phyloP scores from a whole-genome alignment of 2,113 vertebrate species.

The Tragelaphus scriptus region DNA sequence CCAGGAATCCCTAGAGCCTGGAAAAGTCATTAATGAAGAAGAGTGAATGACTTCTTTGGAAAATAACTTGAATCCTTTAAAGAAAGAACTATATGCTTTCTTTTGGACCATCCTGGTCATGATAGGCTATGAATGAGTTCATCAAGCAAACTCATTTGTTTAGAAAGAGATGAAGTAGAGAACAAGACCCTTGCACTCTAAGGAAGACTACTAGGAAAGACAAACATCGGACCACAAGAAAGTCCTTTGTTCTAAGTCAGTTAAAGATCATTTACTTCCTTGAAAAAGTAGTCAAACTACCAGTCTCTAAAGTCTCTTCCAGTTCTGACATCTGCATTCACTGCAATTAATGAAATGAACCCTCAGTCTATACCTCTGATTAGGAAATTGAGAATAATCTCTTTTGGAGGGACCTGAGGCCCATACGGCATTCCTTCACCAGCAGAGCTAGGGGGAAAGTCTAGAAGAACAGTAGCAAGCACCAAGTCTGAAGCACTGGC shows the following conservation, averaged over 20 bases:
- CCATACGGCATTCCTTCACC: not conserved
- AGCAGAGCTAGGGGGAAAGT: not conserved
- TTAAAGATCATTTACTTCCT: slow-evolving; percentile 1
- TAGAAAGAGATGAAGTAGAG: not conserved
- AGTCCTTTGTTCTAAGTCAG: not conserved
- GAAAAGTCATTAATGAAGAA: not conserved
- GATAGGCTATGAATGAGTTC: not conserved
- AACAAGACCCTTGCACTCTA: not conserved
- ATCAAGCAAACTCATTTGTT: not conserved
- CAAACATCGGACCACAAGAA: not conserved
- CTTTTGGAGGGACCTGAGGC: not conserved
- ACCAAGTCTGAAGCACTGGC: not conserved
- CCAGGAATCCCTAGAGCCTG: not conserved
- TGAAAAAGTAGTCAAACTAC: not conserved
- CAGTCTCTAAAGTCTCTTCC: not conserved
- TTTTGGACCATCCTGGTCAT: not conserved
- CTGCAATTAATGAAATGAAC: not conserved
- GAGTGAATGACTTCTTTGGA: not conserved
- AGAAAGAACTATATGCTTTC: not conserved
- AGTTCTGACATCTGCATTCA: not conserved
- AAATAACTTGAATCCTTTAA: not conserved
- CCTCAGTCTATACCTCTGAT: not conserved
- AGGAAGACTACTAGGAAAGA: not conserved
- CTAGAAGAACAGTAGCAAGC: not conserved
- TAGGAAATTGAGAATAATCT: not conserved